Evolutionary conservation across 2,888 invertebrate genomes (phyloP).

Genomic region (Drosophila lutescens): DNA sequence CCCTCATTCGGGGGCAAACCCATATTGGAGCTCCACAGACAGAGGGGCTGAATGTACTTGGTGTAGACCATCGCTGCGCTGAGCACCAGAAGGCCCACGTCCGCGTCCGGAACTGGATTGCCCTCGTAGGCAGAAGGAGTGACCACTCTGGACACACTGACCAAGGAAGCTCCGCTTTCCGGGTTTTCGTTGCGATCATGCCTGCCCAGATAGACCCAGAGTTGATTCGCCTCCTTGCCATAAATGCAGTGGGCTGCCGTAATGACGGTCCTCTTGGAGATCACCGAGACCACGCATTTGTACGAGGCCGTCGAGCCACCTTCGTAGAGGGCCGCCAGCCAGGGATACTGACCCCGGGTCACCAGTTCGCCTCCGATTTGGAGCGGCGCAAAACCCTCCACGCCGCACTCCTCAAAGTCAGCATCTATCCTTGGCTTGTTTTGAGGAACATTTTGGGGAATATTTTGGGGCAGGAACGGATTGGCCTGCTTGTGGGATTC

Average conservation of each 20-base stretch:
- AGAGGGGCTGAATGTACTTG: constrained; percentile 74
- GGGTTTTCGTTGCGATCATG: constrained; percentile 69
- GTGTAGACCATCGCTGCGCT: constrained; percentile 40
- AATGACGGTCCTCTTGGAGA: constrained; percentile 68
- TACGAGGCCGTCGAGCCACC: constrained; percentile 58
- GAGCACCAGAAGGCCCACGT: constrained; percentile 57
- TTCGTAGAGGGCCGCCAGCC: constrained; percentile 23
- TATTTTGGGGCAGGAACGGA: not conserved
- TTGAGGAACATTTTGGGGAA: not conserved
- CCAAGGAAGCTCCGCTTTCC: constrained; percentile 70
- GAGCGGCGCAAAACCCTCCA: constrained; percentile 60
- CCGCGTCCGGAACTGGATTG: constrained; percentile 60
- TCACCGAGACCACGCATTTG: constrained; percentile 69
- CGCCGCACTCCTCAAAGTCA: constrained; percentile 58
- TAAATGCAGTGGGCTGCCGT: constrained; percentile 84
- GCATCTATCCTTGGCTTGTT: constrained; percentile 2
- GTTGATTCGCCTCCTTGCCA: constrained; percentile 21
- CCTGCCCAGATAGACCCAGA: constrained; percentile 82
- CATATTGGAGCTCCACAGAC: constrained; percentile 75
- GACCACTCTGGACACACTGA: constrained; percentile 62
- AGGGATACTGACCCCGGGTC: constrained; percentile 25
- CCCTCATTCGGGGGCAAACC: constrained; percentile 78
- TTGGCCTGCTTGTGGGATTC: too few species aligned
- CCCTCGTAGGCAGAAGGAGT: constrained; percentile 83
- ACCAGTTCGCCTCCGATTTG: constrained; percentile 61